Evolutionary conservation across 1,140 invertebrate species (phyloP).

Genomic region (Meloidogyne chitwoodi): DNA sequence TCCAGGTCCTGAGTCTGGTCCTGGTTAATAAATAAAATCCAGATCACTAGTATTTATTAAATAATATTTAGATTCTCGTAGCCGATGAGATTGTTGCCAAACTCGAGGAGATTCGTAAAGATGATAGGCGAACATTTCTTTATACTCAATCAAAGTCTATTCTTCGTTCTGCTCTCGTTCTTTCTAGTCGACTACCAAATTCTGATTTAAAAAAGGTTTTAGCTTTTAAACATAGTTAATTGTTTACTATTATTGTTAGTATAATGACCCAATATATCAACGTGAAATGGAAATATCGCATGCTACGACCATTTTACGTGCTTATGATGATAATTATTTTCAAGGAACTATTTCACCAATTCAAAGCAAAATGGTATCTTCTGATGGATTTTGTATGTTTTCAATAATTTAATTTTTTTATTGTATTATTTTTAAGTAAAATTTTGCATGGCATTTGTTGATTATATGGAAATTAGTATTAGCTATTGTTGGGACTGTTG

Average conservation of each 20-base stretch:
- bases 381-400: conserved; percentile 23
- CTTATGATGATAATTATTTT: conserved; percentile 6
- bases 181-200: conserved; percentile 24
- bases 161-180: conserved; percentile 11
- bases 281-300: neutral
- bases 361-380: neutral
- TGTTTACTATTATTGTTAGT: conserved; percentile 16
- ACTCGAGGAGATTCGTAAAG: neutral
- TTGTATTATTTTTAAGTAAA: conserved; percentile 1
- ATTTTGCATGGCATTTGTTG: conserved; percentile 21
- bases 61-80: neutral
- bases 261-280: conserved; percentile 27
- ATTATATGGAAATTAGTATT: conserved; percentile 19
- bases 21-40: no score
- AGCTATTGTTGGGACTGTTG: conserved; percentile 16
- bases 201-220: conserved; percentile 24
- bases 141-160: conserved; percentile 5
- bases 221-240: neutral
- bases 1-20: no score
- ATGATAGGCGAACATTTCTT: conserved; percentile 13
- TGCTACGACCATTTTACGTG: conserved; percentile 9
- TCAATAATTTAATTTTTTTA: conserved; percentile 13
- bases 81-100: neutral
- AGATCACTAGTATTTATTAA: neutral
- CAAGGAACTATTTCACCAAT: neutral